These are phyloP conservation scores for Hemitrygon akajei DNA, from an alignment of 2,797 vertebrate species.

Conservation along the genomic window DNA sequence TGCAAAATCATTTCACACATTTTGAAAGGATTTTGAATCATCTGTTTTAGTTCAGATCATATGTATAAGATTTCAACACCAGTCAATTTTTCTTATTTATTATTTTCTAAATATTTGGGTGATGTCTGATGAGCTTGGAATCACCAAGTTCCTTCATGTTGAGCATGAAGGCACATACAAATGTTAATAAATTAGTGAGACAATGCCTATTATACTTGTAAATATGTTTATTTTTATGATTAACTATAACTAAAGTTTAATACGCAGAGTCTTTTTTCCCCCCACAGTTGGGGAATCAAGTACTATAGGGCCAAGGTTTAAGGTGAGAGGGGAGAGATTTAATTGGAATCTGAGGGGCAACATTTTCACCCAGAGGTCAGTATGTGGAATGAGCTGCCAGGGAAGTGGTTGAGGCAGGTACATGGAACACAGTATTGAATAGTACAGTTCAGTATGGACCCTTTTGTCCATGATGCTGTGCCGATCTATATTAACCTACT, in stretches of 20 bases:
- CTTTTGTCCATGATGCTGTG: no score
- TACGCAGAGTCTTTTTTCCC: no score
- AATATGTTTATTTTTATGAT: not conserved
- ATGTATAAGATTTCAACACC: conserved; percentile 25
- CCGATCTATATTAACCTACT: no score
- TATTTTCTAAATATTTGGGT: not conserved
- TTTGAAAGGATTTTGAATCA: conserved; percentile 32
- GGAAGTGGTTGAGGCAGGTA: no score
- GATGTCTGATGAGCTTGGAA: not conserved
- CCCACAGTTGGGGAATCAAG: no score
- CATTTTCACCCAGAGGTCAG: no score
- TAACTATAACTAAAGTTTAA: not conserved
- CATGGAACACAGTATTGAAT: no score
- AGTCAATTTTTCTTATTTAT: conserved; percentile 23
- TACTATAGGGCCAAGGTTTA: no score
- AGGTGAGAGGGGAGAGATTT: no score
- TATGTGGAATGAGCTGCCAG: no score
- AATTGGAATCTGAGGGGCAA: no score
- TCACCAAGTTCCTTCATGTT: not conserved
- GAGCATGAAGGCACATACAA: not conserved
- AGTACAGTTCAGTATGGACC: no score
- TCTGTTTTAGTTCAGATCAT: conserved; percentile 30
- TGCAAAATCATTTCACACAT: conserved; percentile 12
- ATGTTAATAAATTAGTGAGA: not conserved
- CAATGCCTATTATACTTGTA: not conserved